These are phyloP conservation scores for Diaprepes abbreviatus DNA, from an alignment of 2,888 invertebrate genomes.

Conservation along the genomic window DNA sequence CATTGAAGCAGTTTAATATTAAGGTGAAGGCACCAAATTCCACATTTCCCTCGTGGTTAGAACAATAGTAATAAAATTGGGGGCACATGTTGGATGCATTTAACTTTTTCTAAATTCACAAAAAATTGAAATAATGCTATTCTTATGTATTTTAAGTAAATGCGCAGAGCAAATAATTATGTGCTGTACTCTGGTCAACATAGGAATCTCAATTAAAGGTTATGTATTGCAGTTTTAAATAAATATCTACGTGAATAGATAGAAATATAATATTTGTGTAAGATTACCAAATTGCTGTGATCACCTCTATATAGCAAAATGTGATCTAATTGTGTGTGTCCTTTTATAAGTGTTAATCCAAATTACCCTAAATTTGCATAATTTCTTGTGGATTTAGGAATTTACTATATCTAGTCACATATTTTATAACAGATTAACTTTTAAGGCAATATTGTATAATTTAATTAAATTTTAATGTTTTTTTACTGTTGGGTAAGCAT, in stretches of 20 bases:
- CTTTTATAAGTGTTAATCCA: neutral
- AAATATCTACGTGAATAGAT: neutral
- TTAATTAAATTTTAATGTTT: neutral
- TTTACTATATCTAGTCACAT: constrained; percentile 26
- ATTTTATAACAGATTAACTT: constrained; percentile 26
- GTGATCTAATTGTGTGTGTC: neutral
- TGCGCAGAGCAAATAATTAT: too few relatives aligned
- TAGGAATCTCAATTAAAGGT: constrained; percentile 14
- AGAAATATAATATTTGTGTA: neutral
- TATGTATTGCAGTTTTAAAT: too few relatives aligned
- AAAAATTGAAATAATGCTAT: too few relatives aligned
- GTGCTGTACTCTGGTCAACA: too few relatives aligned
- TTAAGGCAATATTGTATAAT: constrained; percentile 6
- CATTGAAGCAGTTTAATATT: constrained; percentile 95
- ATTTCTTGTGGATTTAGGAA: constrained; percentile 24
- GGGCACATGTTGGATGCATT: constrained; percentile 27
- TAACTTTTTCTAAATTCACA: constrained; percentile 31
- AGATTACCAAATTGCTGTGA: constrained; percentile 23
- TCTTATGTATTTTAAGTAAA: too few relatives aligned
- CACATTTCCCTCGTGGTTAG: constrained; percentile 84
- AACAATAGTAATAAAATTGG: constrained; percentile 71
- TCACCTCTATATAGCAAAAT: constrained; percentile 10
- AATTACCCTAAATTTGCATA: neutral
- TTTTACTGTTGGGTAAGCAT: neutral
- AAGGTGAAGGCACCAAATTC: constrained; percentile 87